A percentile compares a stretch with the other conserved stretches of the same genome.
phyloP scores from a whole-genome alignment of 2,888 invertebrate genomes.

The Oxyscelio sp. region DNA sequence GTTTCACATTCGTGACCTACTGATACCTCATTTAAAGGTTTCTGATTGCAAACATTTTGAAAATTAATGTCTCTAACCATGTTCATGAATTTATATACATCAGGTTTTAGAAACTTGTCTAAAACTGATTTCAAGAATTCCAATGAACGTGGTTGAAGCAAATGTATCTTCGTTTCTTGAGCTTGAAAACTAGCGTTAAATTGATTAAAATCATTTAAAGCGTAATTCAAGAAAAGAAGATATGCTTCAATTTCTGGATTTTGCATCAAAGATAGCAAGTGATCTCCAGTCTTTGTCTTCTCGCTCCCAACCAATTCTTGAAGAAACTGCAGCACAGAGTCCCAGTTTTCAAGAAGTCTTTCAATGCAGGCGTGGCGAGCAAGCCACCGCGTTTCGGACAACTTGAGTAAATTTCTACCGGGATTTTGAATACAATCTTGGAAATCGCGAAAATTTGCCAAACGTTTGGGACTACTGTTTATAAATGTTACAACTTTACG shows the following conservation, averaged over 20 bases:
- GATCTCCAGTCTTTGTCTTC: constrained; percentile 17
- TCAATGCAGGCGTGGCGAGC: constrained; percentile 22
- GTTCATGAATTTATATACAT: neutral
- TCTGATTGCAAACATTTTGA: neutral
- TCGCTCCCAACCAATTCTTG: constrained; percentile 7
- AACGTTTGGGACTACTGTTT: constrained; percentile 28
- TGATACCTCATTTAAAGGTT: constrained; percentile 1
- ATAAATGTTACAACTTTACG: neutral
- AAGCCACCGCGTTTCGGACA: constrained; percentile 64
- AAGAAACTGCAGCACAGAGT: constrained; percentile 25
- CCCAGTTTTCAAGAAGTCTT: constrained; percentile 29
- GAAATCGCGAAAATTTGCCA: constrained; percentile 44
- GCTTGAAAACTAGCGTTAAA: constrained; percentile 12
- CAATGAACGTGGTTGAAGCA: neutral
- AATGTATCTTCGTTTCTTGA: constrained; percentile 22
- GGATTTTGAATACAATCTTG: constrained; percentile 24
- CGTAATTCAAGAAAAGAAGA: constrained; percentile 22
- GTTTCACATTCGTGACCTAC: constrained; percentile 4
- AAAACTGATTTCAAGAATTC: constrained; percentile 17
- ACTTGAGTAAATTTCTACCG: constrained; percentile 34
- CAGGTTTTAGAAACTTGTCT: neutral
- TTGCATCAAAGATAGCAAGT: neutral
- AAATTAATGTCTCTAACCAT: neutral
- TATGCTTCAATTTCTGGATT: neutral
- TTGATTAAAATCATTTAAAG: neutral